Evolutionary conservation across 35 echinoderm and acorn worm genomes (phyloP).

Genomic region (Lytechinus variegatus): DNA sequence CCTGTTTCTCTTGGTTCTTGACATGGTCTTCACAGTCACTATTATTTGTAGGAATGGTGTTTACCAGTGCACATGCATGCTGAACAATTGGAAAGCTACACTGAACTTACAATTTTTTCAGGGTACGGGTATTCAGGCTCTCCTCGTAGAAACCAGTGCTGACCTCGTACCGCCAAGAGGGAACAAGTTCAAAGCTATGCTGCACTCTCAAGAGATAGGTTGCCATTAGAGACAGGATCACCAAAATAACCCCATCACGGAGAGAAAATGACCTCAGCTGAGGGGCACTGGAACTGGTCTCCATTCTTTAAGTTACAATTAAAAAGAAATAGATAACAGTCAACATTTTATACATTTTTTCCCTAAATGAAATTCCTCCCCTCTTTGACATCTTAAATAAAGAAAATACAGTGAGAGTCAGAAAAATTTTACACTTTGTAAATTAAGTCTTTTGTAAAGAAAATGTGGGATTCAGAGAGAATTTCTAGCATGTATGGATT

Average conservation of each 20-base stretch:
- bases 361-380: no score
- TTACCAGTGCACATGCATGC: no score
- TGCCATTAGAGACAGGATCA: background rate
- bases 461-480: no score
- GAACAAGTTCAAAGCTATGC: constrained; percentile 39
- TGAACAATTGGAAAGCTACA: background rate
- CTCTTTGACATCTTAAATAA: no score
- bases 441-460: no score
- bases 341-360: no score
- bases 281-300: background rate
- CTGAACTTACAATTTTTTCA: constrained; percentile 31
- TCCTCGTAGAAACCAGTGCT: constrained; percentile 32
- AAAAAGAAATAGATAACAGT: background rate
- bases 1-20: no score
- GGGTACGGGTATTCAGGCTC: background rate
- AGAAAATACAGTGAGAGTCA: no score
- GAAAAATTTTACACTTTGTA: no score
- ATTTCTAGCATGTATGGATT: no score
- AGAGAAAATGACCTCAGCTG: background rate
- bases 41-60: no score
- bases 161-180: constrained; percentile 35
- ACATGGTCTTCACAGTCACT: no score
- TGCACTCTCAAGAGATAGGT: constrained; percentile 23
- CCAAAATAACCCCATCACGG: constrained; percentile 45
- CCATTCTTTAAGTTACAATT: background rate